These are phyloP conservation scores for Drosophila hydei DNA, from an alignment of 1,140 invertebrate genomes.

Conservation along the genomic window DNA sequence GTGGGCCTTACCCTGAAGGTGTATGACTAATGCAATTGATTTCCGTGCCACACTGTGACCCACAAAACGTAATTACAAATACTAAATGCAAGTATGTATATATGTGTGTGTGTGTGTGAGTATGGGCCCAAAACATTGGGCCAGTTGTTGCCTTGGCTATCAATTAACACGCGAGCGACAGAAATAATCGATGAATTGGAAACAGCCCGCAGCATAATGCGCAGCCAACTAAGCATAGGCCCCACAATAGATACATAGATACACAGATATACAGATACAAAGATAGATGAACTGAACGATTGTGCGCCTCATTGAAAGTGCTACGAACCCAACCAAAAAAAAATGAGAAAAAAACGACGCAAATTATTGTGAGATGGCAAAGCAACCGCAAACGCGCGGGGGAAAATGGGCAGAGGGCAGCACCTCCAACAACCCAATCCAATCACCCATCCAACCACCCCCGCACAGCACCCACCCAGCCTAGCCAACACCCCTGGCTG, in stretches of 20 bases:
- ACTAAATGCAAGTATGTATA: neutral
- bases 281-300: constrained; percentile 58
- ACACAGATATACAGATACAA: constrained; percentile 20
- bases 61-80: constrained; percentile 40
- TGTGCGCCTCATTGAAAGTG: constrained; percentile 76
- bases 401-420: constrained; percentile 5
- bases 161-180: constrained; percentile 77
- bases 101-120: neutral
- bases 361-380: constrained; percentile 44
- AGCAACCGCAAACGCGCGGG: constrained; percentile 18
- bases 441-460: constrained; percentile 2
- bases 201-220: constrained; percentile 35
- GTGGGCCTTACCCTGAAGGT: constrained; percentile 34
- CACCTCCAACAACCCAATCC: constrained; percentile 6
- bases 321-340: constrained; percentile 65
- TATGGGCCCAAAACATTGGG: constrained; percentile 41
- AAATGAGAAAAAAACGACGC: constrained; percentile 35
- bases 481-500: constrained; percentile 30
- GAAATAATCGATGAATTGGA: constrained; percentile 72
- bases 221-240: constrained; percentile 31
- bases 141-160: constrained; percentile 68
- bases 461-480: constrained; percentile 21
- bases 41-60: constrained; percentile 69
- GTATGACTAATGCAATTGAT: constrained; percentile 79
- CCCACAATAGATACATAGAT: constrained; percentile 28